phyloP scores from a whole-genome alignment of 2,888 invertebrate species.

The Agrochola lychnidis region DNA sequence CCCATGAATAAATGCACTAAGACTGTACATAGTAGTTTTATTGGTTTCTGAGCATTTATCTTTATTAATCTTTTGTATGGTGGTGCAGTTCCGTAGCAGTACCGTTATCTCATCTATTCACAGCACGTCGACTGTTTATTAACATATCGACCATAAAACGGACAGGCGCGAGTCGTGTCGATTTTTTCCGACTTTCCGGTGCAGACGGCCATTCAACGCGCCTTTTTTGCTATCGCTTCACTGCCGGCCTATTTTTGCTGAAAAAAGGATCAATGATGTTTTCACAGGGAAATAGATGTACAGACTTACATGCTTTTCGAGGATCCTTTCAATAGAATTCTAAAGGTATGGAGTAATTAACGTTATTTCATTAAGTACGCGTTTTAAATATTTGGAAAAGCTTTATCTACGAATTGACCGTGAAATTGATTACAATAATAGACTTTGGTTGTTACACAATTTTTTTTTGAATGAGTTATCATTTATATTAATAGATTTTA shows the following conservation, averaged over 20 bases:
- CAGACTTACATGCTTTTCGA: conserved; percentile 57
- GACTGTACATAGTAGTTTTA: conserved; percentile 46
- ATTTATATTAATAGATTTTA: not conserved
- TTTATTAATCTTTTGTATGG: conserved; percentile 69
- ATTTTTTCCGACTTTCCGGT: conserved; percentile 83
- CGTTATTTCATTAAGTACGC: not conserved
- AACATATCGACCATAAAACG: conserved; percentile 87
- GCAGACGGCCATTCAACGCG: conserved; percentile 81
- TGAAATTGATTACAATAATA: not conserved
- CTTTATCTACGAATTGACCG: not conserved
- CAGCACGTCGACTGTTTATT: conserved; percentile 87
- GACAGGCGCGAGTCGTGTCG: conserved; percentile 80
- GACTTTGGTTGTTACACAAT: not conserved
- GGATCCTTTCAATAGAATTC: conserved; percentile 51
- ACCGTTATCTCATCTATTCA: conserved; percentile 81
- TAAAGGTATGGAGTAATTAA: conserved; percentile 37
- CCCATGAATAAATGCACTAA: conserved; percentile 37
- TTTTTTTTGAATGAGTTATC: not conserved
- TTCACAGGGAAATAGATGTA: conserved; percentile 67
- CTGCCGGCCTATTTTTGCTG: conserved; percentile 70
- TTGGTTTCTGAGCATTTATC: conserved; percentile 57
- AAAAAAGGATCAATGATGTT: conserved; percentile 68
- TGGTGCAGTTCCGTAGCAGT: conserved; percentile 59
- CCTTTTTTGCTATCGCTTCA: conserved; percentile 76
- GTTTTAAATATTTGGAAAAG: not conserved